phyloP scores from a whole-genome alignment of 2,113 vertebrate species.

The Thunnus thynnus region DNA sequence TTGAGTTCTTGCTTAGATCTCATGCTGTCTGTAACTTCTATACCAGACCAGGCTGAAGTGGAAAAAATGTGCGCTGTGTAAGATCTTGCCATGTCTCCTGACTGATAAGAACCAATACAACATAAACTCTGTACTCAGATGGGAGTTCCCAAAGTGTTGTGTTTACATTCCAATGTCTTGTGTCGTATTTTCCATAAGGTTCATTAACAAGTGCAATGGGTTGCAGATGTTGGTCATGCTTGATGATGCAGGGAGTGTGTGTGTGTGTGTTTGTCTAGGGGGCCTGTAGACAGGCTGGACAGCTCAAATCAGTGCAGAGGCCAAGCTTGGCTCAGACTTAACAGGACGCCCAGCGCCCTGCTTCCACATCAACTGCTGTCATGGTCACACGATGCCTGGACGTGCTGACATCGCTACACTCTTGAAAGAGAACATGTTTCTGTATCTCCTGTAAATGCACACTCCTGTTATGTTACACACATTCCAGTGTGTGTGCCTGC shows the following conservation, averaged over 20 bases:
- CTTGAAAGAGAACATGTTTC: no score
- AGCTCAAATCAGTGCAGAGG: no score
- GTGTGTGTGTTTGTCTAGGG: neutral
- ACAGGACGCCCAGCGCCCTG: no score
- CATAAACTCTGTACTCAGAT: neutral
- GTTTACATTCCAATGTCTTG: slow-evolving; percentile 20
- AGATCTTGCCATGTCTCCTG: neutral
- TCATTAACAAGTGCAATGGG: slow-evolving; percentile 22
- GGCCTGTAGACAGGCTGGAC: neutral
- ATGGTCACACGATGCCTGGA: no score
- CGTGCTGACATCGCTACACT: no score
- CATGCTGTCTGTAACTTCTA: no score
- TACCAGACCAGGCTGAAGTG: neutral
- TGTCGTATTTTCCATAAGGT: slow-evolving; percentile 15
- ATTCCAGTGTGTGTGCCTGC: no score
- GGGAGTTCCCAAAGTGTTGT: neutral
- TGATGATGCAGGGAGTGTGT: slow-evolving; percentile 4
- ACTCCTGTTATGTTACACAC: no score
- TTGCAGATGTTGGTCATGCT: slow-evolving; percentile 22
- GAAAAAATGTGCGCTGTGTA: neutral
- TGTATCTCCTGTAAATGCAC: no score
- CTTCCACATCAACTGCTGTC: no score
- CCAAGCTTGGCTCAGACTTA: no score
- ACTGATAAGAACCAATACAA: slow-evolving; percentile 10
- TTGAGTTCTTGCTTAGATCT: no score